Evolutionary conservation across 1,140 invertebrate genomes (phyloP), one percentile per base, ranked within the genome.

Genomic region (Drosophila orosa): DNA sequence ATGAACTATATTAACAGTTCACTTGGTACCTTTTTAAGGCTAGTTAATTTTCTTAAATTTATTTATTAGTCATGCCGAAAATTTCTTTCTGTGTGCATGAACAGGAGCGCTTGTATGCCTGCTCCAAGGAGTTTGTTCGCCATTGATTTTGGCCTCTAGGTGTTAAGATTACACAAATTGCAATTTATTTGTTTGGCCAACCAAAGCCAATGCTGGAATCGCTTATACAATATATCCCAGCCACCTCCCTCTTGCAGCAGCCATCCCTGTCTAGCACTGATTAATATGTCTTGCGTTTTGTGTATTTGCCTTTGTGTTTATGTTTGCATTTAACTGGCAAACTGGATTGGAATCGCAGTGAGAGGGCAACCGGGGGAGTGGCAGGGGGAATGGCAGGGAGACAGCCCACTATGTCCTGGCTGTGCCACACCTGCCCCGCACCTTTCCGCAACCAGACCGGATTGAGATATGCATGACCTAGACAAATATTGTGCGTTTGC

Each of bases 101-200:
- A 29, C 22, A 29, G 25, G 19, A 24, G 44, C 33, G 2, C 15
- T 29, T 47, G 40, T 24, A 25, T 37, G 40, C 57, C 42, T 63
- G 31, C 44, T 45, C 17, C 22, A 27, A 59, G 33, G 44, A 71
- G 27, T 47, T 47, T 59, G 75, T 60, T 72, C 50, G 55, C 56
- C 83, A 86, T 79, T 87, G 83, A 86, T 83, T 86, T 83, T 86
- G 47, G 83, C 83, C 83, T 69, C 75, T 66, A 87, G 84, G 83
- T 86, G 83, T 73, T 89, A 78, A 86, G 85, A 87, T 86, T 86
- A 86, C 83, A 87, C 83, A 86, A 86, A 86, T 86, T 86, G 83
- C 83, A 86, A 86, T 87, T 86, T 86, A 86, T 86, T 86, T 86
- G 83, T 87, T 77, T 83, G 86, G 74, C 67, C 52, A 71, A 75